Percentiles rank a stretch among this genome's conserved stretches.
Conservation (phyloP, 2,888 invertebrate species). For the Torymus tubicola region DNA sequence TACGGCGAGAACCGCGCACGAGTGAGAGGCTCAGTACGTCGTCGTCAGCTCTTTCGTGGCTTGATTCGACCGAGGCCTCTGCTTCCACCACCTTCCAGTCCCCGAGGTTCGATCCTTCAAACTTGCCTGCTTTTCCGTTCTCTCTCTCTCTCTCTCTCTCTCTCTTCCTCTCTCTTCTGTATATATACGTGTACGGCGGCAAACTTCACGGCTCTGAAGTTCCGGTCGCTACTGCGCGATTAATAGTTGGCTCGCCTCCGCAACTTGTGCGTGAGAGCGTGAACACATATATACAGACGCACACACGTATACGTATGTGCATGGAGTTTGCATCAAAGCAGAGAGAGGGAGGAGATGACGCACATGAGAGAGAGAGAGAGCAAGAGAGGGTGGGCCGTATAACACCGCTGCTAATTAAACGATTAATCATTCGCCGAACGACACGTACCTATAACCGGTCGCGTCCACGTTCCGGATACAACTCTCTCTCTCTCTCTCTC, state of each 20-base stretch:
- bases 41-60: conserved; percentile 46
- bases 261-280: neutral
- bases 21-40: neutral
- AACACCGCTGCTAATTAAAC: conserved; percentile 75
- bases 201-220: conserved; percentile 57
- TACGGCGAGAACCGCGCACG: neutral
- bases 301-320: neutral
- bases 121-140: conserved; percentile 60
- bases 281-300: neutral
- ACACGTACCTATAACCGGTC: conserved; percentile 60
- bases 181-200: conserved; percentile 21
- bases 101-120: conserved; percentile 61
- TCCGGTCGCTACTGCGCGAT: conserved; percentile 52
- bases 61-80: conserved; percentile 27
- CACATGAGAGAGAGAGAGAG: conserved; percentile 7
- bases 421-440: conserved; percentile 75
- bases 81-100: conserved; percentile 32
- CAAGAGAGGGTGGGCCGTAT: conserved; percentile 62
- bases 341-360: too few species aligned
- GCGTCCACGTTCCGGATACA: neutral
- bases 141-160: too few species aligned
- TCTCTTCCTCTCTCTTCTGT: too few species aligned
- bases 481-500: conserved; percentile 9
- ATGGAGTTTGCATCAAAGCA: too few species aligned
- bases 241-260: conserved; percentile 3